phyloP scores from a whole-genome alignment of 1,140 invertebrate species.

The Euura lappo region DNA sequence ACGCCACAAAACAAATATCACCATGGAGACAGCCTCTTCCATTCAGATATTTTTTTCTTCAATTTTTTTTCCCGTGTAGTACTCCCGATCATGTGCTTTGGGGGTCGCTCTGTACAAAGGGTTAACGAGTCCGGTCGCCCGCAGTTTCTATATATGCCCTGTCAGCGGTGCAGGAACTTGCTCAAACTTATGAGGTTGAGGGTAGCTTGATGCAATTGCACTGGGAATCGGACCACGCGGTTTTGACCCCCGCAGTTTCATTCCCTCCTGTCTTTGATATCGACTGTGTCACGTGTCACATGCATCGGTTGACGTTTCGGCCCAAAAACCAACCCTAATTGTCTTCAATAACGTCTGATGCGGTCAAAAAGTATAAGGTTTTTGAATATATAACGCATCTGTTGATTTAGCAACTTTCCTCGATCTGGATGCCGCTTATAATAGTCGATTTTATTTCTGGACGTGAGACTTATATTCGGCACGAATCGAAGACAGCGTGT shows the following conservation, averaged over 20 bases:
- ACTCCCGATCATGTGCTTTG: neutral
- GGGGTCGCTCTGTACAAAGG: neutral
- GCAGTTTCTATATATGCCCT: neutral
- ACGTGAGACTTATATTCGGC: neutral
- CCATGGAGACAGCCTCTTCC: neutral
- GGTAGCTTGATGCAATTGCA: neutral
- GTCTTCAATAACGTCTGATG: too few species aligned
- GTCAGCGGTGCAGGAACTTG: neutral
- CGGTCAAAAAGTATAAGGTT: too few species aligned
- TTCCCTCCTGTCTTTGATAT: too few species aligned
- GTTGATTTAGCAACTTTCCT: neutral
- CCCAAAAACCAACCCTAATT: too few species aligned
- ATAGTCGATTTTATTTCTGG: neutral
- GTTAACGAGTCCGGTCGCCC: neutral
- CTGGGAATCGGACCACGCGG: neutral
- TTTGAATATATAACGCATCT: neutral
- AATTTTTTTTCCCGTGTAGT: too few species aligned
- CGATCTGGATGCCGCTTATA: neutral
- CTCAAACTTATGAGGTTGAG: neutral
- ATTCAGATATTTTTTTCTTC: too few species aligned
- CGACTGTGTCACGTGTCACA: too few species aligned
- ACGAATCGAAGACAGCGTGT: neutral
- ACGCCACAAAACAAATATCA: neutral
- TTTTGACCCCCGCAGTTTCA: neutral
- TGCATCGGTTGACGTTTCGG: neutral